Conservation (phyloP, 1,140 invertebrate species). For the Muscidifurax raptorellus region DNA sequence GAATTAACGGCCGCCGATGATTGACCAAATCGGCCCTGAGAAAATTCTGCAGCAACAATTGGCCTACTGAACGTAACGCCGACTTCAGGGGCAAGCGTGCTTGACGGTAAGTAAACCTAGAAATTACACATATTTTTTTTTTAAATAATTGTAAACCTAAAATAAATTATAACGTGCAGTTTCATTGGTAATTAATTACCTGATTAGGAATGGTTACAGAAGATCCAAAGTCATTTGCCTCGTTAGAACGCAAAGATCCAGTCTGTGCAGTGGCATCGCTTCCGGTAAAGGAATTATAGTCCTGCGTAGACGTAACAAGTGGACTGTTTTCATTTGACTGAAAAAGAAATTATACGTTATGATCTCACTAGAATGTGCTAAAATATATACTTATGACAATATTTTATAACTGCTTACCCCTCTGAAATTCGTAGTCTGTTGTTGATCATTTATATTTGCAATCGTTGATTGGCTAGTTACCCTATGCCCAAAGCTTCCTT, state of each 20-base stretch:
- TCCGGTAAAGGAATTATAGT: slow-evolving; percentile 15
- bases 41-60: slow-evolving; percentile 50
- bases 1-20: slow-evolving; percentile 9
- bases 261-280: neutral
- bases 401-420: slow-evolving; percentile 8
- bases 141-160: neutral
- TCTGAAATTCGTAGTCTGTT: neutral
- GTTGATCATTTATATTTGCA: slow-evolving; percentile 30
- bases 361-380: neutral
- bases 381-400: neutral
- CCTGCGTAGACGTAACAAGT: slow-evolving; percentile 28
- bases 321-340: slow-evolving; percentile 39
- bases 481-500: slow-evolving; percentile 59
- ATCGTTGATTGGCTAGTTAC: slow-evolving; percentile 42
- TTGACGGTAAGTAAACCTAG: slow-evolving; percentile 56
- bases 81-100: slow-evolving; percentile 54
- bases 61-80: slow-evolving; percentile 62
- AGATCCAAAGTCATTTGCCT: neutral
- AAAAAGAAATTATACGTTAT: neutral
- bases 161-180: neutral
- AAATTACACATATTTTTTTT: slow-evolving; percentile 20
- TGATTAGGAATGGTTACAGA: slow-evolving; percentile 22
- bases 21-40: slow-evolving; percentile 26
- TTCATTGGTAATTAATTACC: neutral
- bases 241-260: neutral